Evolutionary conservation across 2,888 invertebrate species (phyloP).

Genomic region (Iselma pallidipennis): DNA sequence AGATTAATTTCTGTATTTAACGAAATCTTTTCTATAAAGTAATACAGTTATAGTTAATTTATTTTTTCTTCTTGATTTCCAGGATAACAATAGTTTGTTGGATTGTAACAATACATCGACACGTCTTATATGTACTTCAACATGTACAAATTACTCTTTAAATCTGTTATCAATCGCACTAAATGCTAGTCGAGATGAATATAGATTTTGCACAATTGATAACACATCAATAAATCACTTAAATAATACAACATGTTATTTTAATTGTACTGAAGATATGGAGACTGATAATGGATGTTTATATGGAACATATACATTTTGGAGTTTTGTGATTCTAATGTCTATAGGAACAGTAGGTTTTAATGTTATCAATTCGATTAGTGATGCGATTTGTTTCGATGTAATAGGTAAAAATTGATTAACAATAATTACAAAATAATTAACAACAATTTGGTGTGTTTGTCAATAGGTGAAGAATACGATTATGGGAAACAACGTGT

Average conservation of each 20-base stretch:
- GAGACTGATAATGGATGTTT: slow-evolving; percentile 51
- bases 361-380: slow-evolving; percentile 84
- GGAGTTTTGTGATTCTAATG: slow-evolving; percentile 73
- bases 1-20: too few relatives aligned
- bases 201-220: slow-evolving; percentile 1
- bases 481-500: slow-evolving; percentile 80
- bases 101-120: slow-evolving; percentile 9
- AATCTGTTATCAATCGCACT: slow-evolving; percentile 12
- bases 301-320: slow-evolving; percentile 68
- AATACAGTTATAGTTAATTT: not conserved
- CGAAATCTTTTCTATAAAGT: too few relatives aligned
- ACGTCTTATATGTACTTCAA: slow-evolving; percentile 1
- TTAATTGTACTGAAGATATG: slow-evolving; percentile 43
- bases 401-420: slow-evolving; percentile 68
- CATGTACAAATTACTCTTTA: slow-evolving; percentile 7
- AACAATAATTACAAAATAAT: slow-evolving; percentile 1
- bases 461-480: slow-evolving; percentile 66
- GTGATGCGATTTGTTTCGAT: slow-evolving; percentile 90
- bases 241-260: slow-evolving; percentile 26
- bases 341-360: slow-evolving; percentile 77
- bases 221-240: not conserved
- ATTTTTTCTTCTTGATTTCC: slow-evolving; percentile 5
- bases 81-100: slow-evolving; percentile 4
- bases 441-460: too few relatives aligned
- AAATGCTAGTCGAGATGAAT: slow-evolving; percentile 31